phyloP scores from a whole-genome alignment of 1,140 invertebrate genomes.

The Drosophila kepulauana region DNA sequence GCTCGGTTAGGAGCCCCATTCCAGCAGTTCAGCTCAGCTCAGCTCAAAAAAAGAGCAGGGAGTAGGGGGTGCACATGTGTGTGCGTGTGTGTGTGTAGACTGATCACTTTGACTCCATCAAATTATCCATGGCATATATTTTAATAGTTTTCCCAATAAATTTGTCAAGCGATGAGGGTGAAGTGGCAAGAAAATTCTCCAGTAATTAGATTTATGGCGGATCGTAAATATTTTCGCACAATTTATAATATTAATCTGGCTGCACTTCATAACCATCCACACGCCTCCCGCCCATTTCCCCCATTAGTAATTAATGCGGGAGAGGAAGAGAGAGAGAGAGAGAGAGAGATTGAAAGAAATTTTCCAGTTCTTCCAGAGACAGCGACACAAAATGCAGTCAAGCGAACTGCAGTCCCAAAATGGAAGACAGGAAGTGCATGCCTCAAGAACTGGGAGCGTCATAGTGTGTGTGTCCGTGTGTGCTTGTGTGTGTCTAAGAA shows the following conservation, averaged over 20 bases:
- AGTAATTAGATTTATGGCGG: conserved; percentile 60
- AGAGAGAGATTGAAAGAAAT: neutral
- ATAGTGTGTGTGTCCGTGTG: conserved; percentile 1
- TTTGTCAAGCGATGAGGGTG: conserved; percentile 22
- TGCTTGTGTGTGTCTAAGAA: conserved; percentile 58
- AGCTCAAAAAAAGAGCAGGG: neutral
- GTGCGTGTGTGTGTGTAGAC: neutral
- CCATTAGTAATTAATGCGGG: conserved; percentile 61
- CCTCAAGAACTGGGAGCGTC: conserved; percentile 24
- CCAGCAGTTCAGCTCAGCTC: too few relatives aligned
- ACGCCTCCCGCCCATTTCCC: conserved; percentile 8
- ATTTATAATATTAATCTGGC: conserved; percentile 75
- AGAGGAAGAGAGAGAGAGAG: conserved; percentile 3
- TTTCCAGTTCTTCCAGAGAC: conserved; percentile 16
- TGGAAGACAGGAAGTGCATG: conserved; percentile 69
- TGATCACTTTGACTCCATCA: conserved; percentile 9
- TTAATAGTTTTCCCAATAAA: conserved; percentile 60
- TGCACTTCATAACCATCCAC: conserved; percentile 38
- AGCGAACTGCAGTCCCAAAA: conserved; percentile 27
- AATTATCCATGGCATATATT: conserved; percentile 42
- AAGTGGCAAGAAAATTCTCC: conserved; percentile 19
- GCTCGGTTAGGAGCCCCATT: conserved; percentile 50
- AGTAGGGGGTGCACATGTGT: conserved; percentile 33
- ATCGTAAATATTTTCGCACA: conserved; percentile 78
- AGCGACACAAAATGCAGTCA: conserved; percentile 58